Conservation (phyloP, 1,140 invertebrate species). For the Helicoverpa zea region DNA sequence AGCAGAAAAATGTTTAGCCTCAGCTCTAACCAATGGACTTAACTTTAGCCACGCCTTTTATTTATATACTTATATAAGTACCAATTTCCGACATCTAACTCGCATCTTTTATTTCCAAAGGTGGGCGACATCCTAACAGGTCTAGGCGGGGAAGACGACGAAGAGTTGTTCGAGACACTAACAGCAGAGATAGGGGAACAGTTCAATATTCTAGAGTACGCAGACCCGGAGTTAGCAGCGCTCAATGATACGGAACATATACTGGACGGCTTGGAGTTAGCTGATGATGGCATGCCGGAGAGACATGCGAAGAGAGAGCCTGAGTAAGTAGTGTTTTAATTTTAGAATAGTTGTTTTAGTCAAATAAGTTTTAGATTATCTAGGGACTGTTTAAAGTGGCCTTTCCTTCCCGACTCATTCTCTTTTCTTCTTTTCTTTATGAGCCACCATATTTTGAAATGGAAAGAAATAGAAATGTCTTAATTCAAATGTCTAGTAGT, state of each 20-base stretch:
- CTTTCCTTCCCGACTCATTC: too few species aligned
- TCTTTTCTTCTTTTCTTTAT: too few species aligned
- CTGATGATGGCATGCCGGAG: slow-evolving; percentile 87
- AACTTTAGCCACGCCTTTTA: too few species aligned
- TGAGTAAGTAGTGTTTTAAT: slow-evolving; percentile 61
- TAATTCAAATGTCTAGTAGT: too few species aligned
- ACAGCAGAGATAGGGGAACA: slow-evolving; percentile 96
- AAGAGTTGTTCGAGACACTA: slow-evolving; percentile 91
- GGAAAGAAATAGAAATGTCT: too few species aligned
- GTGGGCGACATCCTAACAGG: slow-evolving; percentile 93
- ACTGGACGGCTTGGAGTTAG: slow-evolving; percentile 92
- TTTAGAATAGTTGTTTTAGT: not conserved
- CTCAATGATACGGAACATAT: slow-evolving; percentile 92
- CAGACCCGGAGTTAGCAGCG: slow-evolving; percentile 96
- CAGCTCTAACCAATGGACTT: too few species aligned
- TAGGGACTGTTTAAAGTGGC: too few species aligned
- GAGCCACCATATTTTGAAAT: too few species aligned
- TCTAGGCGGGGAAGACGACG: slow-evolving; percentile 95
- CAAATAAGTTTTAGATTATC: too few species aligned
- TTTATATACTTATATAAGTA: too few species aligned
- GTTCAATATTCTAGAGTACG: slow-evolving; percentile 98
- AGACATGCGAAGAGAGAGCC: slow-evolving; percentile 63
- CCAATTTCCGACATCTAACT: not conserved
- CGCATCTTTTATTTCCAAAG: slow-evolving; percentile 53
- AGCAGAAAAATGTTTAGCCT: too few species aligned